Conservation (phyloP, 2,888 invertebrate species). For the Phortica okadai region DNA sequence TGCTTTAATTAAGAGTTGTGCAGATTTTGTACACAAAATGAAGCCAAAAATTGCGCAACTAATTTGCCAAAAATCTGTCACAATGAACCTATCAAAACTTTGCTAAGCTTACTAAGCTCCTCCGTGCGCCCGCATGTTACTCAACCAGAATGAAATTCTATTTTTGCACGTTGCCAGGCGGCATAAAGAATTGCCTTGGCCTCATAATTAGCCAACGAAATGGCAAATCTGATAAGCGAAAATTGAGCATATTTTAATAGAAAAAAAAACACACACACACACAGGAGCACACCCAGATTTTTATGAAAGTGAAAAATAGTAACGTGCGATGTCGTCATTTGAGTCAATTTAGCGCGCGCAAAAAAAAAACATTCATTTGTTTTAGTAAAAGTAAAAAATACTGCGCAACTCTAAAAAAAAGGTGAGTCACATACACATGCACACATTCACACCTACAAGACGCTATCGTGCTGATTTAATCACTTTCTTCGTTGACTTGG, state of each 20-base stretch:
- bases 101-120: background rate
- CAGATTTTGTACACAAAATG: too few relatives aligned
- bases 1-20: too few relatives aligned
- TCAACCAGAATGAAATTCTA: background rate
- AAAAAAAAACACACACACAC: background rate
- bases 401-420: conserved; percentile 45
- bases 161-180: background rate
- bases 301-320: background rate
- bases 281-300: background rate
- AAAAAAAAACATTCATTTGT: background rate
- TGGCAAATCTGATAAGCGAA: background rate
- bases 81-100: background rate
- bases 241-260: background rate
- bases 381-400: conserved; percentile 1
- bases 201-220: background rate
- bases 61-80: background rate
- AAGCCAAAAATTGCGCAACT: too few relatives aligned
- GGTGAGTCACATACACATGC: conserved; percentile 49
- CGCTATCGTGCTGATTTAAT: conserved; percentile 70
- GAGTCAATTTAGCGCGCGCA: conserved; percentile 62
- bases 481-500: conserved; percentile 59
- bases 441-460: conserved; percentile 64
- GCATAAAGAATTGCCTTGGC: background rate
- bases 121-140: background rate
- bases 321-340: conserved; percentile 64